A percentile compares a stretch with the other conserved stretches of the same genome.
Evolutionary conservation across 2,888 invertebrate species (phyloP).

Genomic region (Baccha elongata): DNA sequence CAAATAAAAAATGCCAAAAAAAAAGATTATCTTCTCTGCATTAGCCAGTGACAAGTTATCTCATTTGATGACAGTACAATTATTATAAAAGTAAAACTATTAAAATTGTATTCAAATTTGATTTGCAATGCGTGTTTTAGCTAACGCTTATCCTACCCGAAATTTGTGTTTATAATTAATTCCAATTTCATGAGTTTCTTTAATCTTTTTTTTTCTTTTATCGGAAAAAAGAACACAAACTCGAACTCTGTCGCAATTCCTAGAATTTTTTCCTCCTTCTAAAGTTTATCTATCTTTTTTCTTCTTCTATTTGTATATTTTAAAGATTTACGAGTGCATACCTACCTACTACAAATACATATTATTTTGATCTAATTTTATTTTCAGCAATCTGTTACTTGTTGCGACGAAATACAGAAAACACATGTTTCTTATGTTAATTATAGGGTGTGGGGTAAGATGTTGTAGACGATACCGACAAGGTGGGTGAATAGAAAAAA

Average conservation of each 20-base stretch:
- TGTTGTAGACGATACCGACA: constrained; percentile 23
- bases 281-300: constrained; percentile 50
- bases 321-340: constrained; percentile 66
- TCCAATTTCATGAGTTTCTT: constrained; percentile 18
- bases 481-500: constrained; percentile 14
- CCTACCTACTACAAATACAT: not conserved
- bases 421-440: constrained; percentile 50
- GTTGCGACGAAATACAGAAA: constrained; percentile 64
- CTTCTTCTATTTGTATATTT: constrained; percentile 48
- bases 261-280: constrained; percentile 13
- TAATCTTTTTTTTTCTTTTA: constrained; percentile 2
- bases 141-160: not conserved
- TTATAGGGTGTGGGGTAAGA: constrained; percentile 1
- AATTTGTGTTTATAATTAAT: constrained; percentile 27
- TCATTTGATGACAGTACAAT: no score
- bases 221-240: not conserved
- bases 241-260: constrained; percentile 42
- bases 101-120: not conserved
- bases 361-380: constrained; percentile 69
- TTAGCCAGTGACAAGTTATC: no score
- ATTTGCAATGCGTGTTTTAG: not conserved
- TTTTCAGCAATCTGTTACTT: constrained; percentile 65
- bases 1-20: no score
- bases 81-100: no score
- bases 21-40: no score